Conservation (phyloP, 35 echinoderm and acorn worm genomes). For the Strongylocentrotus purpuratus region DNA sequence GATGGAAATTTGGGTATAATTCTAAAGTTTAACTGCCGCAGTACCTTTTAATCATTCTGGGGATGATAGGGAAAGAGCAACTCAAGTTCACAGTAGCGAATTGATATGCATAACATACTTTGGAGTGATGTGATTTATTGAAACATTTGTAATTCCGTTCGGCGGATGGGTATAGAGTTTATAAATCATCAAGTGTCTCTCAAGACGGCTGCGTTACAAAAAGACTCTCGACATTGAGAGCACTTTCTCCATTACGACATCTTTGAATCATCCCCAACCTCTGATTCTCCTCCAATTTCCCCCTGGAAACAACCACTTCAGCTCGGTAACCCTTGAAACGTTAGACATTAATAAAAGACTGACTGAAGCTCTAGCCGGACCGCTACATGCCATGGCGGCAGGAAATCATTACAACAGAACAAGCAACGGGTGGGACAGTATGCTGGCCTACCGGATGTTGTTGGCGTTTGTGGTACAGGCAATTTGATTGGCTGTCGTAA, state of each 20-base stretch:
- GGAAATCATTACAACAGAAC: constrained; percentile 2
- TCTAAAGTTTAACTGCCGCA: too few species aligned
- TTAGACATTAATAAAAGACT: neutral
- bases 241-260: neutral
- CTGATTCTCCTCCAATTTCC: neutral
- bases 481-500: neutral
- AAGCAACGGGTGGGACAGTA: neutral
- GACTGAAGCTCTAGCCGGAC: neutral
- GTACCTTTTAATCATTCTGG: too few species aligned
- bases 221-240: neutral
- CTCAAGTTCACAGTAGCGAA: too few species aligned
- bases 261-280: neutral
- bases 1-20: too few species aligned
- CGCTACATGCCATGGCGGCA: neutral
- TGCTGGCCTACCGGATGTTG: neutral
- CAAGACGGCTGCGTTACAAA: neutral
- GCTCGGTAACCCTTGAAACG: neutral
- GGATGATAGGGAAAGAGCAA: too few species aligned
- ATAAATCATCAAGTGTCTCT: too few species aligned
- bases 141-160: too few species aligned
- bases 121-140: too few species aligned
- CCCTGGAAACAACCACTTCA: neutral
- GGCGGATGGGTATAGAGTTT: too few species aligned
- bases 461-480: neutral
- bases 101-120: too few species aligned